These are phyloP conservation scores for Heteromyza rotundicornis DNA, from an alignment of 2,888 invertebrate genomes.

Conservation along the genomic window DNA sequence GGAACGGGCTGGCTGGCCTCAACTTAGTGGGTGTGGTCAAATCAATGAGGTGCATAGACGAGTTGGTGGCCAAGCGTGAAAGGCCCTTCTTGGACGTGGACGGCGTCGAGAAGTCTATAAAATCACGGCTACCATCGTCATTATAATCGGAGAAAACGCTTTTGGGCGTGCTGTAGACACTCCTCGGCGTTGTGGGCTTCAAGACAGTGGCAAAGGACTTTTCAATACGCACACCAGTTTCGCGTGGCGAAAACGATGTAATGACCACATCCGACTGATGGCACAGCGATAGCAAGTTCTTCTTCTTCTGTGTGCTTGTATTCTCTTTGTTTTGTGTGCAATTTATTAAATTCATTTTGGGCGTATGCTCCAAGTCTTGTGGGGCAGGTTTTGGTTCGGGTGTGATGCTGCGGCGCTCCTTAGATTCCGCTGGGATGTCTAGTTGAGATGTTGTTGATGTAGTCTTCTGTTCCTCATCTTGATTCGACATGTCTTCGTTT, in stretches of 20 bases:
- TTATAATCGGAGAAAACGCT: conserved; percentile 41
- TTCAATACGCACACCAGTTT: conserved; percentile 48
- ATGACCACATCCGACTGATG: conserved; percentile 52
- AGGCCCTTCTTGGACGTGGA: conserved; percentile 41
- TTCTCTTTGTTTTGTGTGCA: conserved; percentile 49
- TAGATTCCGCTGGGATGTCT: conserved; percentile 9
- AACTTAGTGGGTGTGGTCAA: conserved; percentile 53
- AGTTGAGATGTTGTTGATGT: neutral
- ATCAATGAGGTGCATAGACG: conserved; percentile 58
- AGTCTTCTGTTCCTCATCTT: neutral
- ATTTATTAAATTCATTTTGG: conserved; percentile 42
- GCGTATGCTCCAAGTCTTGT: conserved; percentile 30
- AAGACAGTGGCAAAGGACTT: conserved; percentile 53
- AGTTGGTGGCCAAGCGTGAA: conserved; percentile 22
- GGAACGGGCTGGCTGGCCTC: conserved; percentile 20
- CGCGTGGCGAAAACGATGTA: conserved; percentile 58
- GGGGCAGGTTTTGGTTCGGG: conserved; percentile 27
- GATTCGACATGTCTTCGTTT: conserved; percentile 20
- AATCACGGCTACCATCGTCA: conserved; percentile 43
- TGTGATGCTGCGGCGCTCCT: conserved; percentile 24
- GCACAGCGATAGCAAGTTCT: conserved; percentile 36
- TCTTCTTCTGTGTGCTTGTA: conserved; percentile 36
- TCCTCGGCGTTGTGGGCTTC: conserved; percentile 41
- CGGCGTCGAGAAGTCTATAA: conserved; percentile 46
- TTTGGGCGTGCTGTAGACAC: conserved; percentile 45